phyloP scores from a whole-genome alignment of 2,888 invertebrate genomes.

The Syrista parreyssii region DNA sequence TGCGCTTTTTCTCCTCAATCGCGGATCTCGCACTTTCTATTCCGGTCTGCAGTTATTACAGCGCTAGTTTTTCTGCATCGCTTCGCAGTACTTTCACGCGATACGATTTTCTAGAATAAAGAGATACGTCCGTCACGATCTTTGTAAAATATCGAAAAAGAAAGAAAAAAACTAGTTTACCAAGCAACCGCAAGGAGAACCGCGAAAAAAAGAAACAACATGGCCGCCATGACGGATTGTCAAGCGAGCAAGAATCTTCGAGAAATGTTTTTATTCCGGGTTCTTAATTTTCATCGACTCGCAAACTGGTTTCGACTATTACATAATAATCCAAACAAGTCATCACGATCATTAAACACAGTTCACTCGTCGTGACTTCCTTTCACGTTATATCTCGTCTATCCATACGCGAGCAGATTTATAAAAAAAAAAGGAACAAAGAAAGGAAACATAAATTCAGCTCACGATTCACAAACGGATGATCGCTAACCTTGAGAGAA shows the following conservation, averaged over 20 bases:
- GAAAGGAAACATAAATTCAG: neutral
- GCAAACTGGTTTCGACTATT: neutral
- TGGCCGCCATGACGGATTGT: neutral
- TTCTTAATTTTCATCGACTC: neutral
- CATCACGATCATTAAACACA: neutral
- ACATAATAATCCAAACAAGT: neutral
- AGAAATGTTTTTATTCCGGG: neutral
- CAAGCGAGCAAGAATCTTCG: neutral
- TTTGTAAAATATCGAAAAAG: neutral
- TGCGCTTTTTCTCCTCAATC: neutral
- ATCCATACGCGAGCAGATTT: neutral
- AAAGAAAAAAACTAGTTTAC: neutral
- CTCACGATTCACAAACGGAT: neutral
- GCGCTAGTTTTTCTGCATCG: neutral
- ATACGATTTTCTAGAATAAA: neutral
- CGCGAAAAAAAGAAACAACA: neutral
- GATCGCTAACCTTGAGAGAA: neutral
- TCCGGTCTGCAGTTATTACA: neutral
- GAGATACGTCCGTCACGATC: neutral
- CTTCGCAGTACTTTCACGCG: neutral
- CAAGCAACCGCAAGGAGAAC: neutral
- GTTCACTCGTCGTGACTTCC: neutral
- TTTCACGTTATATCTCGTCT: neutral
- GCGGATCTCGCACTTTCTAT: neutral
- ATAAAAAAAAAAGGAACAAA: neutral